Evolutionary conservation across 2,797 vertebrate species (phyloP).

Genomic region (Erethizon dorsatum): DNA sequence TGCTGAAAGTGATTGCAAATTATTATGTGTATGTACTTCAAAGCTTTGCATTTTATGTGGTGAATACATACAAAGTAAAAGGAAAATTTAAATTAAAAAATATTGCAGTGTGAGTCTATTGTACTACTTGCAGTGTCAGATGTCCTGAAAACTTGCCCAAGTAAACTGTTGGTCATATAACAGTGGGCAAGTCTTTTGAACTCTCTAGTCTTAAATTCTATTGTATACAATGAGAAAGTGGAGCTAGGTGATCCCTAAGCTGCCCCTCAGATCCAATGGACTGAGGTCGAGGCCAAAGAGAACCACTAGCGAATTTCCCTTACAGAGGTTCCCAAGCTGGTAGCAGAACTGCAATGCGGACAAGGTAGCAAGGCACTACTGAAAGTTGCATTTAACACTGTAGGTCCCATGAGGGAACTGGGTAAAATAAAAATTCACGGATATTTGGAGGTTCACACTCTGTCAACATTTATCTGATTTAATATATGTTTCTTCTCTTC

Average conservation of each 20-base stretch:
- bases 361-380: background rate
- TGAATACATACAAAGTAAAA: background rate
- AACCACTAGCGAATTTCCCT: background rate
- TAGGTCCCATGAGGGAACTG: background rate
- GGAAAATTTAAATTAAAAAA: background rate
- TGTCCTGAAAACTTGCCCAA: background rate
- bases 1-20: background rate
- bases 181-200: background rate
- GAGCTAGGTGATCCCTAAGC: background rate
- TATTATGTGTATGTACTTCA: background rate
- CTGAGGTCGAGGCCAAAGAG: background rate
- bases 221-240: background rate
- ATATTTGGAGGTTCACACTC: background rate
- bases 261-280: background rate
- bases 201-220: slow-evolving; percentile 18
- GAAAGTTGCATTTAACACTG: background rate
- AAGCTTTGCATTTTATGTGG: background rate
- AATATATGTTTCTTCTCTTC: background rate
- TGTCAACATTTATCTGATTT: slow-evolving; percentile 46
- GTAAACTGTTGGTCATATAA: background rate
- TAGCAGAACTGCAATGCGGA: background rate
- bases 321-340: background rate
- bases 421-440: background rate
- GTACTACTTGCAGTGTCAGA: background rate
- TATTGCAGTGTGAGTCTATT: background rate